These are phyloP conservation scores for Tetragonisca angustula DNA, from an alignment of 2,888 invertebrate species.

Conservation along the genomic window DNA sequence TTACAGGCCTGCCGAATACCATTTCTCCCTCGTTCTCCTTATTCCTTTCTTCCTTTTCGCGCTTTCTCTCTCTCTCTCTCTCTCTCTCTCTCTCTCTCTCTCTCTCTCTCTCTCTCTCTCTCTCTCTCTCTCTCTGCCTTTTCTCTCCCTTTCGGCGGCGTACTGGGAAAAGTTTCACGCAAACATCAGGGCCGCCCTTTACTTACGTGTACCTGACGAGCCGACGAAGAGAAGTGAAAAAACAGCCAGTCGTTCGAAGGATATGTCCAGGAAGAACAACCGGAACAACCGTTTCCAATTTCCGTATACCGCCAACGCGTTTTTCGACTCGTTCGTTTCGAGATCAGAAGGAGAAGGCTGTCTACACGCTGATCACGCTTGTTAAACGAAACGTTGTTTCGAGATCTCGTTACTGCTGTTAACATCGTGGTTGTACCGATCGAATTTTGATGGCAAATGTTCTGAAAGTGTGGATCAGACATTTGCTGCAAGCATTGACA, in stretches of 20 bases:
- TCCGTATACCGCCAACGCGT: constrained; percentile 1
- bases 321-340: constrained; percentile 12
- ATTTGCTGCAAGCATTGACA: too few relatives aligned
- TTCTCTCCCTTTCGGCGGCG: constrained; percentile 27
- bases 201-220: constrained; percentile 47
- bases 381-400: too few relatives aligned
- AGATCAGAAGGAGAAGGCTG: constrained; percentile 21
- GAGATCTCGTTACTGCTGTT: too few relatives aligned
- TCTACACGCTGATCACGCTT: too few relatives aligned
- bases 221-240: constrained; percentile 44
- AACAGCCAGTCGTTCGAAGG: constrained; percentile 41
- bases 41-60: constrained; percentile 16
- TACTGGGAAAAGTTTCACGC: constrained; percentile 59
- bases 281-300: constrained; percentile 41
- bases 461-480: too few relatives aligned
- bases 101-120: constrained; percentile 6
- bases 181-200: constrained; percentile 61
- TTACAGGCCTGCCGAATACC: constrained; percentile 10
- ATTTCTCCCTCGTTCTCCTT: neutral
- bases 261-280: constrained; percentile 46
- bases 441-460: too few relatives aligned
- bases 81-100: constrained; percentile 8
- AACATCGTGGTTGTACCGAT: too few relatives aligned
- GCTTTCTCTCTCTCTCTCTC: constrained; percentile 3
- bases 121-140: neutral